Evolutionary conservation across 2,113 vertebrate genomes (phyloP).

Genomic region (Tachysurus vachellii): DNA sequence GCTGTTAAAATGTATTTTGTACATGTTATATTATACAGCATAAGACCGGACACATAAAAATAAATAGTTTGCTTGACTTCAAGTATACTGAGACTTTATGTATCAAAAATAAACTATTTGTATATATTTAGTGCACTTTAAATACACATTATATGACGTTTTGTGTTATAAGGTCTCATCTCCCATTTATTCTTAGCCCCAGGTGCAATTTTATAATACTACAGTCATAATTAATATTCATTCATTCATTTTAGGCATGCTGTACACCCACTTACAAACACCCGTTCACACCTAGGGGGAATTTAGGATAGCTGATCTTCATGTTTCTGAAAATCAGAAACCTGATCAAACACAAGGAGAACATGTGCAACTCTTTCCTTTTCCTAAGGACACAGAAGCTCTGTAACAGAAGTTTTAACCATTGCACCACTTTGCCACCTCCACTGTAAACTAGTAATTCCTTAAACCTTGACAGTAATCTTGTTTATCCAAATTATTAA

Average conservation of each 20-base stretch:
- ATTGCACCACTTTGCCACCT: not conserved
- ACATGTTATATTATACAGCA: not conserved
- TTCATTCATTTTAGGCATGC: not conserved
- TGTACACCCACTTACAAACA: not conserved
- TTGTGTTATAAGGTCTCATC: not conserved
- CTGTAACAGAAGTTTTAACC: not conserved
- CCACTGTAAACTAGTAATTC: not conserved
- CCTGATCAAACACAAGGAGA: not conserved
- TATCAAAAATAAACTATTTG: not conserved
- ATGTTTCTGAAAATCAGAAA: not conserved
- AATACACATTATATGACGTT: not conserved
- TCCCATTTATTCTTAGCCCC: not conserved
- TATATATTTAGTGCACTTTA: not conserved
- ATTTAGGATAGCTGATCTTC: not conserved
- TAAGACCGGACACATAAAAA: not conserved
- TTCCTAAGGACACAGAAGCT: not conserved
- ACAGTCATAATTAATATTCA: not conserved
- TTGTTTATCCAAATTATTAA: conserved; percentile 4
- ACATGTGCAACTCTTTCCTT: no score
- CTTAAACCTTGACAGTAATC: not conserved
- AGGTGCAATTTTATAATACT: not conserved
- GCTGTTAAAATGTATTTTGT: not conserved
- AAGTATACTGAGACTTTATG: not conserved
- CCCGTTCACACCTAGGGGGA: not conserved
- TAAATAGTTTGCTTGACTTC: not conserved